Percentiles rank a stretch among this genome's conserved stretches.
phyloP scores from a whole-genome alignment of 1,140 invertebrate genomes.

The Archivesica marissinica region DNA sequence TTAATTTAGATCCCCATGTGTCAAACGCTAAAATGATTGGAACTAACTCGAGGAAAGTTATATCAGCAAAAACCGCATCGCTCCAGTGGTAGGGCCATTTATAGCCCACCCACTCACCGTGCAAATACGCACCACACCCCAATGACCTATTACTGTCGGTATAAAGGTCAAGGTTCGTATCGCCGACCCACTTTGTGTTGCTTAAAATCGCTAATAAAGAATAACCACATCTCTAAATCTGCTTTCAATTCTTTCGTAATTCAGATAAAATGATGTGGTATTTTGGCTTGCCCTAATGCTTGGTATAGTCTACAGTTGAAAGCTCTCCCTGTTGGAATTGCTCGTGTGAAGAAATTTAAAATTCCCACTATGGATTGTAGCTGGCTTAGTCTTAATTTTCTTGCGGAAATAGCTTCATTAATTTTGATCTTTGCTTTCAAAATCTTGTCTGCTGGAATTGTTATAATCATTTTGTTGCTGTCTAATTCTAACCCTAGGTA shows the following conservation, averaged over 20 bases:
- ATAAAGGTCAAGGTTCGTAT: constrained; percentile 7
- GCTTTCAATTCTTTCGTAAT: neutral
- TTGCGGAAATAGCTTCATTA: neutral
- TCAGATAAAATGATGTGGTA: neutral
- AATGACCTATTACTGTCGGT: neutral
- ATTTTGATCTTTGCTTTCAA: neutral
- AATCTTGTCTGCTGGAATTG: neutral
- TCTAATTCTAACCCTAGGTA: neutral
- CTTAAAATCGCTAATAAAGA: neutral
- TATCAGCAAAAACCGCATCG: neutral
- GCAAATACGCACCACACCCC: constrained; percentile 26
- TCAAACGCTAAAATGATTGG: neutral
- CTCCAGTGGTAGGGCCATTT: neutral
- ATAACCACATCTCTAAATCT: neutral
- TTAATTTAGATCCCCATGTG: neutral
- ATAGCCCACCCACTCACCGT: neutral
- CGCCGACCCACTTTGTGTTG: neutral
- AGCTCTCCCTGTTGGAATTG: neutral
- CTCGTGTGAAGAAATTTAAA: neutral
- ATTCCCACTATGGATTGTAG: neutral
- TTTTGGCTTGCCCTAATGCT: neutral
- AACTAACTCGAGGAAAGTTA: neutral
- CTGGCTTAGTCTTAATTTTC: neutral
- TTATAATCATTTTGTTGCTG: neutral
- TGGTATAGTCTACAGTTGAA: neutral